Conservation (phyloP, 1,140 invertebrate genomes). For the Oreohelix idahoensis region DNA sequence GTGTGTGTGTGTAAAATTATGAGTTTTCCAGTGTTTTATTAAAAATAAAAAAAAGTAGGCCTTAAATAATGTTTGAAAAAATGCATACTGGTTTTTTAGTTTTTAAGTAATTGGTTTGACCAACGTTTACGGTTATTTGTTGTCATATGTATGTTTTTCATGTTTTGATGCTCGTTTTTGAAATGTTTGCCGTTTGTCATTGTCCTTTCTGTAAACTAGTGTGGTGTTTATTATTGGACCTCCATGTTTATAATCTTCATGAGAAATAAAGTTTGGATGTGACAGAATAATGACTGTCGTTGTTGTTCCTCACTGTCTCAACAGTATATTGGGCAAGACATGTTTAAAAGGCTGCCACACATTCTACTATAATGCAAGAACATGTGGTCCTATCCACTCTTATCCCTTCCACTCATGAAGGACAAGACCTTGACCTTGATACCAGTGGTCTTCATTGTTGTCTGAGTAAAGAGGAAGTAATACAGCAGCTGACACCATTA, state of each 20-base stretch:
- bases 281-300: not conserved
- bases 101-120: not conserved
- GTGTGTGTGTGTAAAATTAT: too few relatives aligned
- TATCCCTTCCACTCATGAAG: not conserved
- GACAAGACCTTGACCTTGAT: not conserved
- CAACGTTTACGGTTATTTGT: not conserved
- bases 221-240: too few relatives aligned
- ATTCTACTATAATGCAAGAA: not conserved
- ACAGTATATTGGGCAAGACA: not conserved
- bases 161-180: not conserved
- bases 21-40: too few relatives aligned
- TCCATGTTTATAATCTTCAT: too few relatives aligned
- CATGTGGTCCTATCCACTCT: not conserved
- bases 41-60: too few relatives aligned
- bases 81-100: too few relatives aligned
- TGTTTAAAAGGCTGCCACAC: conserved; percentile 8
- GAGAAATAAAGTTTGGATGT: too few relatives aligned
- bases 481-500: not conserved
- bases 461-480: conserved; percentile 6
- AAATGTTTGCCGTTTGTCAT: not conserved
- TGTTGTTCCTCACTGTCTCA: not conserved
- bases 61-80: too few relatives aligned
- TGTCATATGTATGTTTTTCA: not conserved
- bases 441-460: not conserved
- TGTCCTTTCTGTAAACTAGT: too few relatives aligned